phyloP scores from a whole-genome alignment of 1,140 invertebrate species.

The Drosophila equinoxialis region DNA sequence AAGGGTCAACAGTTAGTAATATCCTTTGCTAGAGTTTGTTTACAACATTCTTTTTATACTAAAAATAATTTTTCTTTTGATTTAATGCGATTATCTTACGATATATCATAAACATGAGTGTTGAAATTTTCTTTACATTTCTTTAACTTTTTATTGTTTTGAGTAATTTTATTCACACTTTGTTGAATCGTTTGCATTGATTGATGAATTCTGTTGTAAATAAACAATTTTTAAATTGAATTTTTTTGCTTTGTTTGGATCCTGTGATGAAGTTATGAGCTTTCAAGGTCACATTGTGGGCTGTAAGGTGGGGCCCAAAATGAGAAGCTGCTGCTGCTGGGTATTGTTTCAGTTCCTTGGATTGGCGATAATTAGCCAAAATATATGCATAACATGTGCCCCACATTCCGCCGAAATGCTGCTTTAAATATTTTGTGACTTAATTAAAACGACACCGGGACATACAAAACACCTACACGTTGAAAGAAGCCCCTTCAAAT shows the following conservation, averaged over 20 bases:
- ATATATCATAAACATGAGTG: no score
- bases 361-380: conserved; percentile 40
- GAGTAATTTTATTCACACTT: neutral
- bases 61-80: no score
- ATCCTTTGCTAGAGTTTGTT: no score
- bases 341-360: conserved; percentile 28
- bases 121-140: neutral
- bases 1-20: no score
- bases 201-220: conserved; percentile 1
- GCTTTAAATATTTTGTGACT: conserved; percentile 45
- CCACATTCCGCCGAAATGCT: conserved; percentile 31
- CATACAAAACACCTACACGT: conserved; percentile 10
- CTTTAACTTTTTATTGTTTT: neutral
- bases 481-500: conserved; percentile 47
- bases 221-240: neutral
- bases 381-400: conserved; percentile 49
- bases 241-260: neutral
- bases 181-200: neutral
- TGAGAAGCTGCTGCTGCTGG: no score
- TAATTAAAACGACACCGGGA: conserved; percentile 46
- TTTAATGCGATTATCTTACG: no score
- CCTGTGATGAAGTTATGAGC: neutral
- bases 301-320: no score
- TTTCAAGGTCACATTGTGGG: conserved; percentile 28
- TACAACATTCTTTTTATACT: no score